Conservation (phyloP, 2,113 vertebrate species). For the Osmerus mordax region DNA sequence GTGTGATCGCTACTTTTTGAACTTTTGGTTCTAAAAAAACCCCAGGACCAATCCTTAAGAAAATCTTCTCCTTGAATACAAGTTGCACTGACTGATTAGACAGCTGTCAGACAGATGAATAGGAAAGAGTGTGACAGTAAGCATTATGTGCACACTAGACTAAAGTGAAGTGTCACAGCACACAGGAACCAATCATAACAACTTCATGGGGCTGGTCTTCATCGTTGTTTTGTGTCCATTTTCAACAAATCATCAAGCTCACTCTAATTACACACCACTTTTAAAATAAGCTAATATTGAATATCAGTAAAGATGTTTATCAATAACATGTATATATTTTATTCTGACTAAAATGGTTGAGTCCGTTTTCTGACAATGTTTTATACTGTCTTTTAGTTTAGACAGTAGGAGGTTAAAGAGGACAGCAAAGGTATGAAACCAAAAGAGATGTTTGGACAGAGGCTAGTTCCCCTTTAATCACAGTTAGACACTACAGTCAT, state of each 20-base stretch:
- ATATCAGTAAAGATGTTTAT: not conserved
- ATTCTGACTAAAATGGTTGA: not conserved
- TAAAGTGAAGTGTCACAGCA: not conserved
- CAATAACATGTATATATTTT: not conserved
- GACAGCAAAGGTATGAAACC: constrained; percentile 10
- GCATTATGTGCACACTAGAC: no score
- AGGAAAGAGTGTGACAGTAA: not conserved
- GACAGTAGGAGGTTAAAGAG: not conserved
- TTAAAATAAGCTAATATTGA: no score
- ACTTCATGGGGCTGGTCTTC: constrained; percentile 6
- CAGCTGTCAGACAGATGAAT: not conserved
- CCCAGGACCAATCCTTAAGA: constrained; percentile 13
- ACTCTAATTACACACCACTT: not conserved
- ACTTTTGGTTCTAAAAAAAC: constrained; percentile 15
- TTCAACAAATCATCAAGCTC: not conserved
- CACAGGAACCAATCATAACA: constrained; percentile 18
- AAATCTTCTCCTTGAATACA: not conserved
- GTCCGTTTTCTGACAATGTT: not conserved
- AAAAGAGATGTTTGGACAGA: constrained; percentile 52
- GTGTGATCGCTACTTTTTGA: constrained; percentile 3
- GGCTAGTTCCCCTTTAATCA: constrained; percentile 48
- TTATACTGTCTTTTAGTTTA: not conserved
- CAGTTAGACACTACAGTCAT: constrained; percentile 25
- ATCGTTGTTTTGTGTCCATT: not conserved
- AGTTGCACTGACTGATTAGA: not conserved